Conservation (phyloP, 2,888 invertebrate species). For the Neoaliturus tenellus region DNA sequence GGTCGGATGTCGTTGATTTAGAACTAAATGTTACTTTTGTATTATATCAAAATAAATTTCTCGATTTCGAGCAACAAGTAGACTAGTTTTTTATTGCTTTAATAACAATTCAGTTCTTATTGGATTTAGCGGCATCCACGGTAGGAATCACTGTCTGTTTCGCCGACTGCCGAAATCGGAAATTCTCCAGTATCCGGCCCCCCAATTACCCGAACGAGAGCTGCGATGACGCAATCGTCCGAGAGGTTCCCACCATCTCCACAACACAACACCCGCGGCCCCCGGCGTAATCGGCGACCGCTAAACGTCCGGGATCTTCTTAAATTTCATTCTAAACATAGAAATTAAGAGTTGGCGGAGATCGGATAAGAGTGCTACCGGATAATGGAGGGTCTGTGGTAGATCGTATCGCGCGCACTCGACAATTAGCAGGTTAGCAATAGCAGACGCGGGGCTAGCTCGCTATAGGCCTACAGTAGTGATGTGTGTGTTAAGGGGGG, state of each 20-base stretch:
- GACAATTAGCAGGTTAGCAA: conserved; percentile 35
- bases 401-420: conserved; percentile 30
- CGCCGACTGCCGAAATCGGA: conserved; percentile 13
- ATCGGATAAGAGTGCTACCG: conserved; percentile 53
- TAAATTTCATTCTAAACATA: conserved; percentile 55
- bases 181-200: neutral
- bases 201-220: conserved; percentile 16
- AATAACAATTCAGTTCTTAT: neutral
- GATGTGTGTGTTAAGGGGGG: too few species aligned
- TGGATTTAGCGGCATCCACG: neutral
- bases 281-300: conserved; percentile 26
- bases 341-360: conserved; percentile 55
- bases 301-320: conserved; percentile 38
- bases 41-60: too few species aligned
- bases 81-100: too few species aligned
- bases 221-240: conserved; percentile 22
- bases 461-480: too few species aligned
- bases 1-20: too few species aligned
- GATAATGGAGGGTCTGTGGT: conserved; percentile 14
- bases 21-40: too few species aligned
- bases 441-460: too few species aligned
- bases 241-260: conserved; percentile 40
- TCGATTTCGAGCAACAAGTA: too few species aligned
- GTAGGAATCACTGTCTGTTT: neutral
- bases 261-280: neutral